Evolutionary conservation across 1,140 invertebrate genomes (phyloP).

Genomic region (Metopolophium dirhodum): DNA sequence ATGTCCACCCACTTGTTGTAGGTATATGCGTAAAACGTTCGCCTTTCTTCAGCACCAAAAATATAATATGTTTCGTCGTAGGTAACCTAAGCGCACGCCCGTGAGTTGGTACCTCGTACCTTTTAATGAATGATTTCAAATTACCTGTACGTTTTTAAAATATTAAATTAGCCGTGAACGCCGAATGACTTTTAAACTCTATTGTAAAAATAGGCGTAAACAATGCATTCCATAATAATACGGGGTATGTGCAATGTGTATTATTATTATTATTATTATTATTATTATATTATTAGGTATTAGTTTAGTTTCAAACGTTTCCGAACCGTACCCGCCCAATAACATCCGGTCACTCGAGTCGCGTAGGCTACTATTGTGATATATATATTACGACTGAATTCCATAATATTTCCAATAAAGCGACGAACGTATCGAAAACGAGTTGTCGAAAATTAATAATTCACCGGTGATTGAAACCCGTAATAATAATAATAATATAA

Average conservation of each 20-base stretch:
- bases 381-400: background rate
- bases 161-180: background rate
- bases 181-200: slow-evolving; percentile 5
- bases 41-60: background rate
- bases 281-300: background rate
- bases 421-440: background rate
- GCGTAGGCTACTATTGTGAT: background rate
- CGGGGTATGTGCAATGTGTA: background rate
- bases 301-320: slow-evolving; percentile 2
- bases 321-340: background rate
- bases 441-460: background rate
- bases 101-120: background rate
- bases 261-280: background rate
- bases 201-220: background rate
- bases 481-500: background rate
- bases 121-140: background rate
- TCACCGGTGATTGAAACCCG: background rate
- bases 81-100: background rate
- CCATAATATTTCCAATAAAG: background rate
- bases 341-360: slow-evolving; percentile 11
- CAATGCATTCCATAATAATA: background rate
- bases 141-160: slow-evolving; percentile 10
- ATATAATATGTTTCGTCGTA: background rate
- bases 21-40: background rate
- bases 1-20: background rate